Conservation (phyloP, 2,113 vertebrate genomes). For the Anthoscopus minutus region DNA sequence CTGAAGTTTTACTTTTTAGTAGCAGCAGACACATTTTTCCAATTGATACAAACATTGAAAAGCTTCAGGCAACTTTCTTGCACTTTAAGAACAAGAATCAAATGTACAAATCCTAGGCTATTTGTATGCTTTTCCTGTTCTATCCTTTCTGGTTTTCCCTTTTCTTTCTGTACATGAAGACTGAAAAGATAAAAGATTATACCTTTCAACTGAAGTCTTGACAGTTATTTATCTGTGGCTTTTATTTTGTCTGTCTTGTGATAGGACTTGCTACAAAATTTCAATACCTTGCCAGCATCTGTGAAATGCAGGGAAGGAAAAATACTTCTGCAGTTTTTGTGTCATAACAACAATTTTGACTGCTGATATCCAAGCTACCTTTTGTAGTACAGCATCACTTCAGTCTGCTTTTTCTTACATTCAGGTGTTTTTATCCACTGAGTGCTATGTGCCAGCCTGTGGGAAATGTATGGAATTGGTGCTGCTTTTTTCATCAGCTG, state of each 20-base stretch:
- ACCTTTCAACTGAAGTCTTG: neutral
- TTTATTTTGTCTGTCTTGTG: slow-evolving; percentile 12
- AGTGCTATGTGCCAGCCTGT: neutral
- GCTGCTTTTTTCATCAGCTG: neutral
- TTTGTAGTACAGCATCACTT: neutral
- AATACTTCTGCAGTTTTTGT: neutral
- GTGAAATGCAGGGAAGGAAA: neutral
- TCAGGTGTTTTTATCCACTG: neutral
- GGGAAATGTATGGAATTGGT: neutral
- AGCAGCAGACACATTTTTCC: neutral
- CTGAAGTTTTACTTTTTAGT: neutral
- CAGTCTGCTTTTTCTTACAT: neutral
- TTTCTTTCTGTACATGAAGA: neutral
- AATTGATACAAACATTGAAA: neutral
- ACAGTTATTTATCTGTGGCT: neutral
- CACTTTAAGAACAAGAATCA: neutral
- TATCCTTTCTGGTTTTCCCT: neutral
- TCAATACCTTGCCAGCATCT: neutral
- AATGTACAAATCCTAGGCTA: neutral
- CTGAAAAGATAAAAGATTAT: slow-evolving; percentile 6
- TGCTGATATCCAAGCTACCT: neutral
- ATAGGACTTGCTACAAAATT: neutral
- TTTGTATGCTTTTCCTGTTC: neutral
- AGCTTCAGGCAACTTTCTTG: neutral
- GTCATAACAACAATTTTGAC: neutral